These are phyloP conservation scores for Synergus laeviventris DNA, from an alignment of 2,888 invertebrate species.

Conservation along the genomic window DNA sequence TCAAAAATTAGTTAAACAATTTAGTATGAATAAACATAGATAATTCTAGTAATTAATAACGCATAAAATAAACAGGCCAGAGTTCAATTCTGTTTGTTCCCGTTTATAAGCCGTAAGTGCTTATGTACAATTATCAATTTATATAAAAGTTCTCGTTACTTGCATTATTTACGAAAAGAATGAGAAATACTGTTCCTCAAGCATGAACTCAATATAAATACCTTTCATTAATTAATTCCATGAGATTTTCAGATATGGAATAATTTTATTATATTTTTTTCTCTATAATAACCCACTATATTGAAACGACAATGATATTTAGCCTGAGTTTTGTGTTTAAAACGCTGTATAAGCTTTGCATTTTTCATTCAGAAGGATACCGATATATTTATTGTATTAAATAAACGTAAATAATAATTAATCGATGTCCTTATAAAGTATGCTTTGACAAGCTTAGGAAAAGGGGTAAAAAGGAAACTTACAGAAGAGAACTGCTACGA, in stretches of 20 bases:
- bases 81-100: constrained; percentile 19
- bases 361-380: too few relatives aligned
- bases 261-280: too few relatives aligned
- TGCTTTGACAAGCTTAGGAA: neutral
- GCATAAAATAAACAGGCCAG: constrained; percentile 5
- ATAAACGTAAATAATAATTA: constrained; percentile 35
- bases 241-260: neutral
- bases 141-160: neutral
- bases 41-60: neutral
- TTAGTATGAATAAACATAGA: neutral
- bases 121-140: neutral
- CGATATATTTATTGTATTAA: too few relatives aligned
- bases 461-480: constrained; percentile 78
- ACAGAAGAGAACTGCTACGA: constrained; percentile 96
- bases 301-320: too few relatives aligned
- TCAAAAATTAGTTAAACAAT: neutral
- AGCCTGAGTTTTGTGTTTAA: too few relatives aligned
- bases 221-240: neutral
- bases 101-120: constrained; percentile 2
- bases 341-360: too few relatives aligned
- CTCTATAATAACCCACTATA: too few relatives aligned
- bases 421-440: neutral
- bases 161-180: neutral
- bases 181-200: too few relatives aligned
- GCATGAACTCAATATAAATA: neutral